phyloP scores from a whole-genome alignment of 1,140 invertebrate genomes.

The Eubasilissa regina region DNA sequence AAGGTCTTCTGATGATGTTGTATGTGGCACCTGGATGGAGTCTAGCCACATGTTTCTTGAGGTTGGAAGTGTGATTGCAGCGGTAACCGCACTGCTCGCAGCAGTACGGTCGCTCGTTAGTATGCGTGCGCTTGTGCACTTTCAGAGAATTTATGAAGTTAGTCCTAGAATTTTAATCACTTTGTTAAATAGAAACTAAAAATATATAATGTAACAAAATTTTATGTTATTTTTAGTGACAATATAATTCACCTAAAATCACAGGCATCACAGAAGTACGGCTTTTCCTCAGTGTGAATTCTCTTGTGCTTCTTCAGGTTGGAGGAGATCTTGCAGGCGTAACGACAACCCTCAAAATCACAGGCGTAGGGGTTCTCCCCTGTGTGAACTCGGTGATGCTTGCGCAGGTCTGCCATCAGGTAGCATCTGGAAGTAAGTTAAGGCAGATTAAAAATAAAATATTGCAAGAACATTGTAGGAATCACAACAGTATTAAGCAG shows the following conservation, averaged over 20 bases:
- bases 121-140: slow-evolving; percentile 68
- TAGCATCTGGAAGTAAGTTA: slow-evolving; percentile 59
- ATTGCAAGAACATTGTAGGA: no score
- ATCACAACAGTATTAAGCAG: no score
- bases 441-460: slow-evolving; percentile 37
- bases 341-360: slow-evolving; percentile 58
- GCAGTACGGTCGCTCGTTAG: slow-evolving; percentile 65
- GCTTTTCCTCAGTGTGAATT: slow-evolving; percentile 76
- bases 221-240: not conserved
- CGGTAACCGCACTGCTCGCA: slow-evolving; percentile 68
- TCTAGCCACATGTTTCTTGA: slow-evolving; percentile 68
- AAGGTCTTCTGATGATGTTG: slow-evolving; percentile 11
- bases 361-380: slow-evolving; percentile 57
- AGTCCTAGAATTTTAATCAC: slow-evolving; percentile 48
- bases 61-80: slow-evolving; percentile 70
- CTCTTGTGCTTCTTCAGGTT: slow-evolving; percentile 67
- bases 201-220: no score
- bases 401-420: slow-evolving; percentile 59
- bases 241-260: slow-evolving; percentile 64
- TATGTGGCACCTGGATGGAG: slow-evolving; percentile 62
- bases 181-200: not conserved
- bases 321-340: slow-evolving; percentile 60
- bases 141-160: slow-evolving; percentile 60
- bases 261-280: slow-evolving; percentile 82
- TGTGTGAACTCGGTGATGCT: slow-evolving; percentile 57